Evolutionary conservation across 2,888 invertebrate genomes (phyloP), one percentile per base, ranked within the genome.

Genomic region (Sphecodes monilicornis): DNA sequence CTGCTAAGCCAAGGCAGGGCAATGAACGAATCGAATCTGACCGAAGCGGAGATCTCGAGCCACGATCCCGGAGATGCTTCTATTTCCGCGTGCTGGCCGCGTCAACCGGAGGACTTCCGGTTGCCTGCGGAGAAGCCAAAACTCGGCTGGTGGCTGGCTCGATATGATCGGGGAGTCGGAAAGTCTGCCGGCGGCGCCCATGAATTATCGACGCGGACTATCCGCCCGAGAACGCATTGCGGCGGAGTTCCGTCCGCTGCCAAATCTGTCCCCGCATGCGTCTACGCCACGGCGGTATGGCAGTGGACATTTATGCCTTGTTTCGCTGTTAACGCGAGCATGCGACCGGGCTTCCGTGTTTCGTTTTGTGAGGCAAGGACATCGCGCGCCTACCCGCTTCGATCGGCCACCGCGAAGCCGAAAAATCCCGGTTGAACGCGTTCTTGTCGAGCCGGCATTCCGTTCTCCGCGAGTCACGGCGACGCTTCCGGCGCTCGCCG

Each of bases 151-250:
- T 36, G 60, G 64, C 18, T 32, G 64, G 74, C 80, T 70, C 26
- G 60, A 50, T 79, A 57, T 16, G 80, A 75, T 80, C 74, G 66
- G 43, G 79, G 79, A 78, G 18, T 76, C 43, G 39, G 75, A 60
- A 82, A 78, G 64, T 82, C 73, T 64, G 18, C 71, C 66, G 43
- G 74, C 69, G 26, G 4, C 50, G 66, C 64, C 76, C 73, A 90
- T 92, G 90, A 92, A 91, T 93, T 90, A 92, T 91, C 89, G 86
- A 81, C 85, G 81, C 82, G 82, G 86, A 88, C 85, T 90, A 87
- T 90, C 83, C 86, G 81, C 76, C 72, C 81, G 84, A 77, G 89
- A 91, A 76, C 93, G 93, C 93, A 93, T 89, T 93, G 93, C 93
- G 93, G 91, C 92, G 92, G 86, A 86, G 82, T 89, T 75, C 82